These are phyloP conservation scores for Drosophila limbata DNA, from an alignment of 2,888 invertebrate species.

Conservation along the genomic window DNA sequence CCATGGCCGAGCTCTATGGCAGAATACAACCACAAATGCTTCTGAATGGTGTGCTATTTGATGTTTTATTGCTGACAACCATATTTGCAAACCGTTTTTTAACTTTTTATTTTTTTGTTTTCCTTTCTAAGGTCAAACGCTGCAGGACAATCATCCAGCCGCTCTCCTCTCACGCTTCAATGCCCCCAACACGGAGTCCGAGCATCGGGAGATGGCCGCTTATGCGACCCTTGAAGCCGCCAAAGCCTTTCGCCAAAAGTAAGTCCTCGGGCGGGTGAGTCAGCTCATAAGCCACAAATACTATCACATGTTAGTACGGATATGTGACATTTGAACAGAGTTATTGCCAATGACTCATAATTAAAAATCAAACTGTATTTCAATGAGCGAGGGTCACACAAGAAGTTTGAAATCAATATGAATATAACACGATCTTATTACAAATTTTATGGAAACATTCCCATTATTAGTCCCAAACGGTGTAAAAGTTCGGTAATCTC, in stretches of 20 bases:
- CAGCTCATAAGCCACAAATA: constrained; percentile 24
- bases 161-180: constrained; percentile 84
- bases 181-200: constrained; percentile 80
- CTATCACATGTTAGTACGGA: constrained; percentile 7
- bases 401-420: constrained; percentile 2
- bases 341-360: constrained; percentile 48
- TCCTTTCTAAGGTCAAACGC: constrained; percentile 76
- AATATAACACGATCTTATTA: not conserved
- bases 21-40: constrained; percentile 84
- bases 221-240: constrained; percentile 84
- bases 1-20: constrained; percentile 84
- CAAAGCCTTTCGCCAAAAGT: constrained; percentile 85
- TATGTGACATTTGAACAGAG: constrained; percentile 55
- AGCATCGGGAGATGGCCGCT: constrained; percentile 83
- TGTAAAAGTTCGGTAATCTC: too few relatives aligned
- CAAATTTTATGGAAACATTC: not conserved
- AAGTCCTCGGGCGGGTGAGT: constrained; percentile 58
- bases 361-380: constrained; percentile 48
- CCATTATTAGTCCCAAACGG: too few relatives aligned
- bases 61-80: constrained; percentile 23
- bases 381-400: not conserved
- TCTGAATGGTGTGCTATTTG: constrained; percentile 79
- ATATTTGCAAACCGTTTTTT: constrained; percentile 21
- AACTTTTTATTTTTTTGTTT: not conserved
- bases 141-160: constrained; percentile 84